Conservation (phyloP, 1,140 invertebrate species). For the Drosophila pachea region DNA sequence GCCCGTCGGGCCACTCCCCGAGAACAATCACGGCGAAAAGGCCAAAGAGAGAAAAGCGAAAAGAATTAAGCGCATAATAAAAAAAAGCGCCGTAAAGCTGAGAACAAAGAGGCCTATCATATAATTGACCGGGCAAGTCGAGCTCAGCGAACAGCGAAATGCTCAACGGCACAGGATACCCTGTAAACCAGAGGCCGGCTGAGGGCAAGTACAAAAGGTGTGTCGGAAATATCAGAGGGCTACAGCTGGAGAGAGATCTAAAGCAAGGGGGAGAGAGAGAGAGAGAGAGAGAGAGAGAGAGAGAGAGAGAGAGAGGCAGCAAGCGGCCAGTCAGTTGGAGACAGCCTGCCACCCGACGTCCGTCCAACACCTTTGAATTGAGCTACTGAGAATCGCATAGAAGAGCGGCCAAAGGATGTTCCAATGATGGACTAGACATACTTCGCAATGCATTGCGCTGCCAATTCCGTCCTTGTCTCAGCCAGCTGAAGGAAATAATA, state of each 20-base stretch:
- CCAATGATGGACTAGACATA: no score
- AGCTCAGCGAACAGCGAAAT: background rate
- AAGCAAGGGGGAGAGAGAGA: background rate
- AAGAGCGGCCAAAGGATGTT: no score
- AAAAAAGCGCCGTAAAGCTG: constrained; percentile 15
- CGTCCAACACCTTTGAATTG: background rate
- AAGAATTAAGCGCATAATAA: constrained; percentile 18
- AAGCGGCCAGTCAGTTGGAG: background rate
- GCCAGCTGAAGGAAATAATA: no score
- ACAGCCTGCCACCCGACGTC: no score
- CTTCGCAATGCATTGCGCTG: no score
- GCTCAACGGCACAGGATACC: constrained; percentile 8
- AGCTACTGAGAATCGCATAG: constrained; percentile 7
- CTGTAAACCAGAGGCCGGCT: background rate
- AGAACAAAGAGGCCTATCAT: constrained; percentile 22
- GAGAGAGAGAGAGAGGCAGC: background rate
- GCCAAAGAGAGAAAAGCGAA: constrained; percentile 5
- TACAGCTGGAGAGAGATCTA: background rate
- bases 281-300: background rate
- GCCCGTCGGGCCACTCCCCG: constrained; percentile 53
- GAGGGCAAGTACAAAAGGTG: no score
- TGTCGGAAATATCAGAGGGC: background rate
- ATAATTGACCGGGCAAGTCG: constrained; percentile 8
- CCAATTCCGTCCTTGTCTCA: no score
- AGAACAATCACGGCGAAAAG: constrained; percentile 21